Base-by-base conservation (phyloP, 2,797 vertebrate genomes). In the Sebastes reedi region DNA sequence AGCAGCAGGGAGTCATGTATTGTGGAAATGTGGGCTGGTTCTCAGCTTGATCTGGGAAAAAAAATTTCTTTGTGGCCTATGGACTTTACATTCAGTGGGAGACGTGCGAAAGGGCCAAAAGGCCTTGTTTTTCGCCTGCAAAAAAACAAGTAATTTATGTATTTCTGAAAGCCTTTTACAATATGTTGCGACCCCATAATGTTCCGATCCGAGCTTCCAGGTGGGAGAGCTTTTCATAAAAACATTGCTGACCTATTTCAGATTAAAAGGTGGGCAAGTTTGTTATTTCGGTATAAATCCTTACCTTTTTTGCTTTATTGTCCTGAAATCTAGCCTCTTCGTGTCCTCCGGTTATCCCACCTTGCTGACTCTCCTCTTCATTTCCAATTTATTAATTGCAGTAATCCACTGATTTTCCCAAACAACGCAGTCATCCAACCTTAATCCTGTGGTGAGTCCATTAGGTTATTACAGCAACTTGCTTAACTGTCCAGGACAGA, bases 361-460 rank as follows among this genome's bases (percentile, higher is more conserved):
- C 82, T 79, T 24, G 14, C 42, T 60, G 29, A 75, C 61, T 75
- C 52, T 30, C 46, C 10, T 58, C 34, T 79, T 84, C 50, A 86
- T 71, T 71, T 80, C 65, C 82, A 82, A 82, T 92, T 59, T 82
- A 79, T 82, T 90, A 90, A 93, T 83, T 77, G 80, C 75, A 81
- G 64, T 89, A 93, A 94, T 93, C 92, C 82, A 64, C 59, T 67
- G 75, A 70, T 77, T 88, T 68, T 29, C 68, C 77, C 12, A 68
- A 82, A 80, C 72, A 80, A 34, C 22, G 32, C 66, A 68, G 72
- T 69, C 66, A 67, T 80, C 74, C 82, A 84, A 78, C 86, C 75
- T 65, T 80, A 85, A 90, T 91, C 85, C 91, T 42, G 76, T 13
- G n/a, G 24, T 36, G 24, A 24, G 8, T 87, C 70, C 88, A 90